Base-by-base conservation (phyloP, 1,140 invertebrate genomes). In the Oedothorax gibbosus region DNA sequence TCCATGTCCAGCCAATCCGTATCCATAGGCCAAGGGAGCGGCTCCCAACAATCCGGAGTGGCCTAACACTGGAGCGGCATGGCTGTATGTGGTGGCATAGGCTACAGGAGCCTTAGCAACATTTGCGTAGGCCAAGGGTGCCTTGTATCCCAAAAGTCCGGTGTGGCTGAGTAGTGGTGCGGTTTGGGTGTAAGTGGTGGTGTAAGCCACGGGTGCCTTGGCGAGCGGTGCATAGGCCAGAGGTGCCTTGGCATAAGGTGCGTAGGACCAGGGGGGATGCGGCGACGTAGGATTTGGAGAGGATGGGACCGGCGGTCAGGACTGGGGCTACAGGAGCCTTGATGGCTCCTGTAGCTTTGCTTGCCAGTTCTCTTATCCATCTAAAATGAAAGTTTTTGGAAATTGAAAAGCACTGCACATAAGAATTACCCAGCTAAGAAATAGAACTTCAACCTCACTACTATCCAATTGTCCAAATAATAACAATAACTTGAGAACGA, bases 281-380 rank as follows among this genome's bases (percentile, higher is more conserved):
- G 15, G 77, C 50, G 18, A 79, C 11, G 35, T 57, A 53, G 20
- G 62, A 7, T 54, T 68, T 79, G 9, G 76, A 51, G 49, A 79
- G 7, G 14, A 79, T 15, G 21, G 76, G 76, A 18, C 53, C 72
- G 14, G 78, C 78, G 50, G 49, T 14, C 7, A 81, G 65, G 21
- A 81, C 18, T 8, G 78, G 78, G 20, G 78, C 65, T 21, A 56
- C 78, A 21, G 78, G 78, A 51, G 78, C 78, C 62, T 71, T 71
- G n/a, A 81, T 81, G 35, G 78, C 78, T 7, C n/a, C n/a, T n/a
- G n/a, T n/a, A n/a, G n/a, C 98, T 99, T 0, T 96, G 96, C 88
- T 96, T 96, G 83, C 95, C 94, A 1, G 97, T 97, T 87, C 95
- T 94, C 88, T 98, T 98, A 89, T 99, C 98, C 89, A 93, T 96